These are phyloP conservation scores for Isoperla grammatica DNA, from an alignment of 2,888 invertebrate species.

Conservation along the genomic window DNA sequence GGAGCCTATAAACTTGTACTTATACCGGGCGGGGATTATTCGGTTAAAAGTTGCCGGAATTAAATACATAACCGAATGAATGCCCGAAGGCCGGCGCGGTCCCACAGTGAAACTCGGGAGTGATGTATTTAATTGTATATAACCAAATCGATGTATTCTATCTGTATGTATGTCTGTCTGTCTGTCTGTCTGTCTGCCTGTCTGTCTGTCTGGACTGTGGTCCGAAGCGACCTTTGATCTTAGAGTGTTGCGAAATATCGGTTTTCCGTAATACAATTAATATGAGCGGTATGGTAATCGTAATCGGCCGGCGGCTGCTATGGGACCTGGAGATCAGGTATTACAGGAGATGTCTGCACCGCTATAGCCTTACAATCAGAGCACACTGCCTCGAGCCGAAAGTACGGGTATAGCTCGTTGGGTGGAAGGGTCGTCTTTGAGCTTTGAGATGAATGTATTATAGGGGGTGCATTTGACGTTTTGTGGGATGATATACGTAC, in stretches of 20 bases:
- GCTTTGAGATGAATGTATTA: too few relatives aligned
- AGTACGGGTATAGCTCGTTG: too few relatives aligned
- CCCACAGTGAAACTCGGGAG: not conserved
- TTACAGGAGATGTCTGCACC: too few relatives aligned
- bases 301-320: too few relatives aligned
- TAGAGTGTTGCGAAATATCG: conserved; percentile 18
- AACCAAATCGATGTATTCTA: conserved; percentile 5
- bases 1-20: too few relatives aligned
- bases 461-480: too few relatives aligned
- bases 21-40: not conserved
- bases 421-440: too few relatives aligned
- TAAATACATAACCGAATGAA: not conserved
- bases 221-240: conserved; percentile 19
- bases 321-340: too few relatives aligned
- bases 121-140: conserved; percentile 10
- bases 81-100: not conserved
- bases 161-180: conserved; percentile 3
- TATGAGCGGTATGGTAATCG: not conserved
- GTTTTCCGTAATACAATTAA: conserved; percentile 17
- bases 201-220: conserved; percentile 7
- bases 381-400: too few relatives aligned
- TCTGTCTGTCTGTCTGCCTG: too few relatives aligned
- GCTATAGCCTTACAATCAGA: too few relatives aligned
- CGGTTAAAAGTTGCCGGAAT: conserved; percentile 7
- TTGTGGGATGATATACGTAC: too few relatives aligned